These are phyloP conservation scores for Linnaemya tessellans DNA, from an alignment of 2,888 invertebrate genomes.

Conservation along the genomic window DNA sequence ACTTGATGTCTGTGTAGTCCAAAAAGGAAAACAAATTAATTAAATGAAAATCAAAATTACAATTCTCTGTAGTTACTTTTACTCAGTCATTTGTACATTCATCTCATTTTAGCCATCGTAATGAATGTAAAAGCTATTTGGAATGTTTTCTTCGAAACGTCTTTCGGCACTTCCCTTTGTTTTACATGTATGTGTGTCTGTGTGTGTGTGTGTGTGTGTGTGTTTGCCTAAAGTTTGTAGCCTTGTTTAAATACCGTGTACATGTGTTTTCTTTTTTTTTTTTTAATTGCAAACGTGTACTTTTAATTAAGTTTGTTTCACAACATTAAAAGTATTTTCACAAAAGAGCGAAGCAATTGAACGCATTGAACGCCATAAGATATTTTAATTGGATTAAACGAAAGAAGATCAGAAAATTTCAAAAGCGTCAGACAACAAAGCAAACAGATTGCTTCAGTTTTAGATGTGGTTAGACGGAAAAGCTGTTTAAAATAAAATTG, in stretches of 20 bases:
- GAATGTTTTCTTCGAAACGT: neutral
- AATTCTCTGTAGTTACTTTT: constrained; percentile 48
- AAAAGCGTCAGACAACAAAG: constrained; percentile 8
- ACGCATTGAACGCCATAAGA: constrained; percentile 49
- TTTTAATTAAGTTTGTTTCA: constrained; percentile 64
- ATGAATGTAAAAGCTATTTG: neutral
- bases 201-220: neutral
- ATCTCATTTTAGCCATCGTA: constrained; percentile 23
- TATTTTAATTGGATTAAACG: constrained; percentile 65
- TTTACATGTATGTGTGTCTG: neutral
- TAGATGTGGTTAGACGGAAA: neutral
- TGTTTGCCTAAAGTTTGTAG: neutral
- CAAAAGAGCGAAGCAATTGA: constrained; percentile 18
- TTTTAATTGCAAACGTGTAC: constrained; percentile 46
- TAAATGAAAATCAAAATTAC: constrained; percentile 71
- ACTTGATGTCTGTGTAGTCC: constrained; percentile 6
- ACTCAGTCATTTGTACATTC: neutral
- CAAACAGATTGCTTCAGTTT: neutral
- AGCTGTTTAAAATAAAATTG: too few relatives aligned
- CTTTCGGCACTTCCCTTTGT: neutral
- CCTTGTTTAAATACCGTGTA: neutral
- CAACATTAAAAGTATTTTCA: constrained; percentile 32
- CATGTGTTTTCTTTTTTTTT: constrained; percentile 3
- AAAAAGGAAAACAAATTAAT: constrained; percentile 69
- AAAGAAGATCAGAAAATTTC: constrained; percentile 20